A percentile compares a stretch with the other conserved stretches of the same genome.
Conservation (phyloP, 1,140 invertebrate genomes). For the Drosophila quadrilineata region DNA sequence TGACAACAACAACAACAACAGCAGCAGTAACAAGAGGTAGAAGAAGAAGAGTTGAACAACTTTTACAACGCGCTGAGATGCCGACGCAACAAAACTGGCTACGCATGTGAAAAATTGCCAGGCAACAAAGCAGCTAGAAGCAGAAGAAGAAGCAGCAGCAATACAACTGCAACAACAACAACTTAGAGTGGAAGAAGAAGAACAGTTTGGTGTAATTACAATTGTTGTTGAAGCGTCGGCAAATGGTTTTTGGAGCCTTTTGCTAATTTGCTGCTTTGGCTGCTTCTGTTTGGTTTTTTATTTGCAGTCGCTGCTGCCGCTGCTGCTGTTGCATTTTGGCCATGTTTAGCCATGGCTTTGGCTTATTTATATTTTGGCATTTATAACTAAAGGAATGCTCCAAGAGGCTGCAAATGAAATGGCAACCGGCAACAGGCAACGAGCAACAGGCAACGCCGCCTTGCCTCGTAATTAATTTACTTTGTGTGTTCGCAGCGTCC, state of each 20-base stretch:
- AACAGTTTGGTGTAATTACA: conserved; percentile 66
- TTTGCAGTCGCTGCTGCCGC: no score
- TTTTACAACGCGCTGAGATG: no score
- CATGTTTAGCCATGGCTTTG: conserved; percentile 44
- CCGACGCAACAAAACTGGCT: conserved; percentile 65
- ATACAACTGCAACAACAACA: conserved; percentile 39
- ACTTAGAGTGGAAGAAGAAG: conserved; percentile 34
- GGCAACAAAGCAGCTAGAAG: no score
- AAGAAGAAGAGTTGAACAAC: conserved; percentile 69
- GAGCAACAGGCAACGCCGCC: conserved; percentile 31
- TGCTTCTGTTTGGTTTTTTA: no score
- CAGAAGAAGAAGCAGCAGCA: no score
- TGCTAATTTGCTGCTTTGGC: conserved; percentile 74
- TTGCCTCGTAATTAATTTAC: conserved; percentile 76
- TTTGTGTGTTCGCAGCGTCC: conserved; percentile 74
- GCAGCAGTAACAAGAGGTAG: conserved; percentile 14
- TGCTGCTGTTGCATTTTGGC: conserved; percentile 61
- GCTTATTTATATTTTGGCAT: conserved; percentile 69
- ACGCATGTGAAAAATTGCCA: conserved; percentile 77
- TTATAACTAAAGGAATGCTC: conserved; percentile 58
- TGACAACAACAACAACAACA: conserved; percentile 12
- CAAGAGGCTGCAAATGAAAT: conserved; percentile 22
- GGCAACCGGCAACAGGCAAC: conserved; percentile 45
- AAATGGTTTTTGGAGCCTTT: conserved; percentile 65
- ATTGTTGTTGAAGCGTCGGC: conserved; percentile 37